These are phyloP conservation scores for Synanthedon formicaeformis DNA, from an alignment of 2,888 invertebrate species.

Conservation along the genomic window DNA sequence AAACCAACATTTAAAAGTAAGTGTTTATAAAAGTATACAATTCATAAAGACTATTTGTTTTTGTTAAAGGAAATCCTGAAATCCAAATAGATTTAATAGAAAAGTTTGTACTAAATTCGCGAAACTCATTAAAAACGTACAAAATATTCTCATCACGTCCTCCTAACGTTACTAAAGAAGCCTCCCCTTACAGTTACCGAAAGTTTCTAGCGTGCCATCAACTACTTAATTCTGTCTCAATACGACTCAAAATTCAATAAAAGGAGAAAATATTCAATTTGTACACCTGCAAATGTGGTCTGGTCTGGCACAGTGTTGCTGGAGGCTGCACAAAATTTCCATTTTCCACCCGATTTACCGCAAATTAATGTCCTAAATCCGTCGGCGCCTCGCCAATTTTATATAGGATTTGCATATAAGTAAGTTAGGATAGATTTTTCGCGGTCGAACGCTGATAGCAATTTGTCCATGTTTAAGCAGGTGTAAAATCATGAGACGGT, in stretches of 20 bases:
- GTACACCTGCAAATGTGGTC: constrained; percentile 2
- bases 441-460: constrained; percentile 29
- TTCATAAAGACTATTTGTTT: no score
- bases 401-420: constrained; percentile 58
- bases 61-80: constrained; percentile 4
- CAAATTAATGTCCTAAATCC: constrained; percentile 65
- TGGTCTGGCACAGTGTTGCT: constrained; percentile 29
- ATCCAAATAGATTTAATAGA: not conserved
- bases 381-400: constrained; percentile 59
- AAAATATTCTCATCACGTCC: constrained; percentile 49
- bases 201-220: constrained; percentile 8
- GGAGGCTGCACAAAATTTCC: constrained; percentile 67
- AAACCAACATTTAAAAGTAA: no score
- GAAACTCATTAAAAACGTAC: constrained; percentile 36
- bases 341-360: constrained; percentile 67
- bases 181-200: constrained; percentile 10
- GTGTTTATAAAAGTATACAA: no score
- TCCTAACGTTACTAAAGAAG: not conserved
- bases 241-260: not conserved
- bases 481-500: not conserved
- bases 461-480: constrained; percentile 13
- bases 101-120: constrained; percentile 3
- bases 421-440: constrained; percentile 31
- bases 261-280: constrained; percentile 7
- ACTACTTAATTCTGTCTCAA: not conserved